Evolutionary conservation across 1,140 invertebrate species (phyloP), one percentile per base, ranked within the genome.

Genomic region (Nasonia giraulti): DNA sequence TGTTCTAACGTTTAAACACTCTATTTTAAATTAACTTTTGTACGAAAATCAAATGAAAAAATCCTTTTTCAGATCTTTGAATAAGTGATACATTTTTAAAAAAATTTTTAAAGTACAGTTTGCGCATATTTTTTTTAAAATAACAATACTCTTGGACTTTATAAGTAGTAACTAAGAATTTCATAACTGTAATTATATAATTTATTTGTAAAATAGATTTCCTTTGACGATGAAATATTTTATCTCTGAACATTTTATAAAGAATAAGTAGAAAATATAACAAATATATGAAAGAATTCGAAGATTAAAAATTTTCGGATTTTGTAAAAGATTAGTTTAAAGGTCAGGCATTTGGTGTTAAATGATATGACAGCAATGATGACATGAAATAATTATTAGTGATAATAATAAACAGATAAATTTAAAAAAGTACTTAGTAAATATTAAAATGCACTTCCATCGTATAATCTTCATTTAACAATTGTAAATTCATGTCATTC

Each of bases 141-240:
- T 27, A 27, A 17, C 17, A 87, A 84, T 80, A 82, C 68, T 86
- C 76, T 75, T 75, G 31, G 40, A 80, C 66, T 74, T 2, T 73
- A 79, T 76, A 79, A 75, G 11, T 82, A 40, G 78, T 27, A 78
- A 76, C 37, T 74, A 55, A 84, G n/a, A 71, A 68, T 74, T 40
- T 27, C 69, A 66, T 23, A 50, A 23, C 8, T 14, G 62, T 83
- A 82, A 80, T 86, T 82, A 50, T 85, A 82, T 82, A 79, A 86
- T 73, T 86, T 82, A 66, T 79, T 80, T 82, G 40, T 71, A 55
- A 47, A 66, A 86, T 74, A 75, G 76, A 62, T n/a, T 77, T 69
- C 77, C 17, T 31, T 47, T 68, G 33, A 47, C 23, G 31, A 75
- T 55, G 31, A 80, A 79, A 83, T 83, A 78, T 62, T 82, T 78